A percentile compares a stretch with the other conserved stretches of the same genome.
phyloP scores from a whole-genome alignment of 2,888 invertebrate species.

The Ecliptopera silaceata region DNA sequence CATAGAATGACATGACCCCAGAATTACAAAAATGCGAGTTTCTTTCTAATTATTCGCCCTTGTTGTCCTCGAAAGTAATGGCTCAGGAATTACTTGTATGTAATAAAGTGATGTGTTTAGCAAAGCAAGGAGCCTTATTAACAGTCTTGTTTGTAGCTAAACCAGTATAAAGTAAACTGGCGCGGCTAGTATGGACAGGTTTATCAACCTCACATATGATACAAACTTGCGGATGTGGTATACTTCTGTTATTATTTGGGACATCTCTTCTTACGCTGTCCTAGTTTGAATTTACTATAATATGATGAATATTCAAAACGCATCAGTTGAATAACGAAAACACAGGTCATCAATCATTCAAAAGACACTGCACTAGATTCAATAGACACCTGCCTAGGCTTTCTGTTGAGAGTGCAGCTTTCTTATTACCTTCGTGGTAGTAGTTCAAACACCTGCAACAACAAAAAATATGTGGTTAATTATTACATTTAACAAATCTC shows the following conservation, averaged over 20 bases:
- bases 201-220: constrained; percentile 70
- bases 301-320: neutral
- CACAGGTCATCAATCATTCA: neutral
- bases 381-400: neutral
- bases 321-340: neutral
- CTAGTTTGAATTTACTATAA: constrained; percentile 19
- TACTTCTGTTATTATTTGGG: constrained; percentile 76
- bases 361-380: neutral
- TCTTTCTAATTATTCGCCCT: constrained; percentile 28
- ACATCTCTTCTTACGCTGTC: constrained; percentile 38
- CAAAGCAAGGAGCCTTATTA: constrained; percentile 64
- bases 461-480: constrained; percentile 40
- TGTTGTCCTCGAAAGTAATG: constrained; percentile 38
- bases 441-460: constrained; percentile 56
- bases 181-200: constrained; percentile 65
- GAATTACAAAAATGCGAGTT: constrained; percentile 12
- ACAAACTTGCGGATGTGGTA: constrained; percentile 75
- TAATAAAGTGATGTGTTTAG: constrained; percentile 57
- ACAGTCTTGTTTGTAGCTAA: constrained; percentile 60
- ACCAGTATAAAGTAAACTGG: constrained; percentile 71
- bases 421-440: constrained; percentile 57
- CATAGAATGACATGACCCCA: constrained; percentile 12
- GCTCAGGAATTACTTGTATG: constrained; percentile 47
- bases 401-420: constrained; percentile 13
- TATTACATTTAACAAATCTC: constrained; percentile 12